Evolutionary conservation across 1,140 invertebrate genomes (phyloP).

Genomic region (Ladona fulva): DNA sequence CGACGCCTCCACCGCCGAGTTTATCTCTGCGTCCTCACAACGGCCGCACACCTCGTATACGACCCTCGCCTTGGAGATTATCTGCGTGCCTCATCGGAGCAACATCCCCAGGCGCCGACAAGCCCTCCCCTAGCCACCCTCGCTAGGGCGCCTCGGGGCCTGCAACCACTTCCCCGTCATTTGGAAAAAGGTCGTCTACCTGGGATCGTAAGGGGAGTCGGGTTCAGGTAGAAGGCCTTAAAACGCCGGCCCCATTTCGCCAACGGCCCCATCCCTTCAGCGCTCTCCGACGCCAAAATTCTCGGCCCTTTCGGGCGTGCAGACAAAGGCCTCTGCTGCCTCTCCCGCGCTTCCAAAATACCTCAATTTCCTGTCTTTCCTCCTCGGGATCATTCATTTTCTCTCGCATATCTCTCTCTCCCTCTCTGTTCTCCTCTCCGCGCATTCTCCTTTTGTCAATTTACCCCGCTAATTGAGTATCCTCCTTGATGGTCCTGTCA

Average conservation of each 20-base stretch:
- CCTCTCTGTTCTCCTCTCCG: not conserved
- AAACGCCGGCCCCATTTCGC: not conserved
- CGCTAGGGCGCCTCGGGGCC: too few relatives aligned
- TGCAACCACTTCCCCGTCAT: not conserved
- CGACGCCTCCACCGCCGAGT: too few relatives aligned
- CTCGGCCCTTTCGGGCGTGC: too few relatives aligned
- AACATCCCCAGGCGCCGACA: slow-evolving; percentile 5
- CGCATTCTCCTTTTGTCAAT: not conserved
- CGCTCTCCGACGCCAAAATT: not conserved
- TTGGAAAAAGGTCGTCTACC: not conserved
- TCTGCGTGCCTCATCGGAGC: not conserved
- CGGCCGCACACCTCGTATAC: too few relatives aligned
- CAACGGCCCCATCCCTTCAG: not conserved
- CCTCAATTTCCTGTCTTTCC: not conserved
- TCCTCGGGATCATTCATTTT: not conserved
- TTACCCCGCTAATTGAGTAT: not conserved
- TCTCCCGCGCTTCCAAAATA: not conserved
- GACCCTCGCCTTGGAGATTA: not conserved
- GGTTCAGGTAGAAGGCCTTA: too few relatives aligned
- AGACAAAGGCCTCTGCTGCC: not conserved
- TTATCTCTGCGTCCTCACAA: too few relatives aligned
- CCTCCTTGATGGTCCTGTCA: not conserved
- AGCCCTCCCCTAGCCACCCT: not conserved
- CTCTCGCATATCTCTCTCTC: not conserved
- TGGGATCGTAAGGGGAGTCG: too few relatives aligned